These are phyloP conservation scores for Peromyscus maniculatus DNA, from an alignment of 2,113 vertebrate species.

Conservation along the genomic window DNA sequence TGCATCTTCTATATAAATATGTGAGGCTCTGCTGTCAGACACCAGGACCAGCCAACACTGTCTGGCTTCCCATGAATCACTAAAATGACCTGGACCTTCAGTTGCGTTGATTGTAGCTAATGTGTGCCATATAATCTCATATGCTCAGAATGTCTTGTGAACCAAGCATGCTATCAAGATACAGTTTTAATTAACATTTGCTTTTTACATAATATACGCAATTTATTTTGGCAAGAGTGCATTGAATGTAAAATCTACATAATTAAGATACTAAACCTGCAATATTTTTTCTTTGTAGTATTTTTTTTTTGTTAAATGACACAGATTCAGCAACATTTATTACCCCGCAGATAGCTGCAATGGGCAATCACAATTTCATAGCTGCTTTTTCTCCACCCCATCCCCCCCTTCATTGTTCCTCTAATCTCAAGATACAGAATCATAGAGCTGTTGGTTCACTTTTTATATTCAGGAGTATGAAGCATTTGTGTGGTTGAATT, in stretches of 20 bases:
- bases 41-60: conserved; percentile 69
- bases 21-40: conserved; percentile 79
- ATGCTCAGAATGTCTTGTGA: conserved; percentile 81
- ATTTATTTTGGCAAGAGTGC: conserved; percentile 89
- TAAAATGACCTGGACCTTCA: conserved; percentile 77
- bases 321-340: conserved; percentile 83
- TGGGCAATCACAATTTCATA: conserved; percentile 80
- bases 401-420: conserved; percentile 41
- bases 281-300: conserved; percentile 81
- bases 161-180: conserved; percentile 86
- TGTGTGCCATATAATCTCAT: conserved; percentile 84
- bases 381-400: not conserved
- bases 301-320: conserved; percentile 81
- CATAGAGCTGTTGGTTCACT: conserved; percentile 1
- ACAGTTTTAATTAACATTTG: conserved; percentile 90
- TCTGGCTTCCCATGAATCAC: conserved; percentile 83
- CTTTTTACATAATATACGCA: conserved; percentile 87
- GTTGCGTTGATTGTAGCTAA: conserved; percentile 84
- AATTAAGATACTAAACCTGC: conserved; percentile 89
- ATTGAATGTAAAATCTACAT: conserved; percentile 87
- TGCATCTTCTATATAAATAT: conserved; percentile 76
- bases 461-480: conserved; percentile 46
- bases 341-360: conserved; percentile 79
- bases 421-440: conserved; percentile 61
- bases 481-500: not conserved